These are phyloP conservation scores for Thalassarche chlororhynchos DNA, from an alignment of 2,113 vertebrate genomes.

Conservation along the genomic window DNA sequence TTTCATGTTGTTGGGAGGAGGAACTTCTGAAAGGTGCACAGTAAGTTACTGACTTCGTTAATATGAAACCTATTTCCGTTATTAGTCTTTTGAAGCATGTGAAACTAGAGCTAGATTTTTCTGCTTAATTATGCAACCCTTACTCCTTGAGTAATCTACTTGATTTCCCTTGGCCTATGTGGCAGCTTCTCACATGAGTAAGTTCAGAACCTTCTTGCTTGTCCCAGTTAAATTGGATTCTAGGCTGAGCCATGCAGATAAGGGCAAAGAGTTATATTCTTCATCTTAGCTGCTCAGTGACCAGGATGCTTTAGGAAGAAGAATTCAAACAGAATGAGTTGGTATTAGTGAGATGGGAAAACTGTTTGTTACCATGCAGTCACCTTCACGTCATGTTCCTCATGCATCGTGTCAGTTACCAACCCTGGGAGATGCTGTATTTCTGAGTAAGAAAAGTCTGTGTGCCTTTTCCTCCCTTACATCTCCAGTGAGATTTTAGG, in stretches of 20 bases:
- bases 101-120: not conserved
- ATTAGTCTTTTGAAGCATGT: not conserved
- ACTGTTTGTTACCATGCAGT: not conserved
- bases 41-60: not conserved
- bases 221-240: conserved; percentile 7
- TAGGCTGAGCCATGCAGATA: conserved; percentile 19
- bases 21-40: not conserved
- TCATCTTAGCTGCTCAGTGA: not conserved
- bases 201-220: not conserved
- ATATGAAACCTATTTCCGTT: not conserved
- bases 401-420: not conserved
- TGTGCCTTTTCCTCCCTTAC: not conserved
- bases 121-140: not conserved
- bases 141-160: not conserved
- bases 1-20: not conserved
- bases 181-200: not conserved
- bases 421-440: not conserved
- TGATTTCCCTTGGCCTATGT: not conserved
- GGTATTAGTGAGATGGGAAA: not conserved
- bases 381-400: not conserved
- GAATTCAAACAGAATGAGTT: not conserved
- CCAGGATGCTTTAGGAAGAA: not conserved
- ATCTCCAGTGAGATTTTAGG: not conserved
- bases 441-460: not conserved
- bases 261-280: not conserved